phyloP scores from a whole-genome alignment of 2,113 vertebrate genomes.

The Oceanodroma tethys region DNA sequence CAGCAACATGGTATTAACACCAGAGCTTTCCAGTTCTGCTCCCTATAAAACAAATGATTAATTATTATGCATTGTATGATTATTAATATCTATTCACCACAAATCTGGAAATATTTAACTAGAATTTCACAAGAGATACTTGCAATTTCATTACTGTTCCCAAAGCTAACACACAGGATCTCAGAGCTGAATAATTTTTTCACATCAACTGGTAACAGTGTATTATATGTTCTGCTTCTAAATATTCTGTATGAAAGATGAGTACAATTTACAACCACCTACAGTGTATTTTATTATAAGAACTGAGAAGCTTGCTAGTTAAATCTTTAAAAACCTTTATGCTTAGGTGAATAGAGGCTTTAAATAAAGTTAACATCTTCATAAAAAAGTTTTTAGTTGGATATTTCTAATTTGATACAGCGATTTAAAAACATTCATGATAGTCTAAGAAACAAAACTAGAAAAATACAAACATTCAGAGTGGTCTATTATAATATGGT shows the following conservation, averaged over 20 bases:
- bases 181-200: not conserved
- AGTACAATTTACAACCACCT: not conserved
- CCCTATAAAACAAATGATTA: slow-evolving; percentile 62
- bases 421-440: not conserved
- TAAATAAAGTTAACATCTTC: not conserved
- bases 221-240: not conserved
- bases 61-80: not conserved
- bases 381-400: not conserved
- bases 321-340: not conserved
- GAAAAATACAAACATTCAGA: not conserved
- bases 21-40: slow-evolving; percentile 49
- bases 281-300: not conserved
- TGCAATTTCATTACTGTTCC: not conserved
- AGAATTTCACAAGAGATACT: not conserved
- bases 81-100: not conserved
- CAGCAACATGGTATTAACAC: slow-evolving; percentile 86
- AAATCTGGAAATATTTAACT: not conserved
- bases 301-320: not conserved
- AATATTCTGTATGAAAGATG: not conserved
- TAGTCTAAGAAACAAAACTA: not conserved
- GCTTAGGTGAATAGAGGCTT: not conserved
- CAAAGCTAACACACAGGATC: not conserved
- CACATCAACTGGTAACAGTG: not conserved
- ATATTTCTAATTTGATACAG: not conserved
- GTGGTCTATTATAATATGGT: not conserved